Evolutionary conservation across 2,888 invertebrate genomes (phyloP).

Genomic region (Leptopilina myrica): DNA sequence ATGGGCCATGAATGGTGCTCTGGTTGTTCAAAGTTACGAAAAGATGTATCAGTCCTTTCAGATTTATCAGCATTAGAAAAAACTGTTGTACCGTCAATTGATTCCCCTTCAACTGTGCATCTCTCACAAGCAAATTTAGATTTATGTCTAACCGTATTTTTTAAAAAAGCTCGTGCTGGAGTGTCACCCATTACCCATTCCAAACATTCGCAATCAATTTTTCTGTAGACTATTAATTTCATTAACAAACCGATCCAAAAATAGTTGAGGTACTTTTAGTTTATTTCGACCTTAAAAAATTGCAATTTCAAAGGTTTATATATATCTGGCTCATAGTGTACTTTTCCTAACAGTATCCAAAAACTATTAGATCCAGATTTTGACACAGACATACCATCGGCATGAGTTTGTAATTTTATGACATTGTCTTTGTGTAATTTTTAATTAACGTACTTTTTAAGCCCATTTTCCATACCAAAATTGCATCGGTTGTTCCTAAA

Average conservation of each 20-base stretch:
- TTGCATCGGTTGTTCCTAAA: constrained; percentile 23
- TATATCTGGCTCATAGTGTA: too few species aligned
- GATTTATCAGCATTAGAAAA: constrained; percentile 38
- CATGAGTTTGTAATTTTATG: constrained; percentile 47
- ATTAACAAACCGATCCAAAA: too few species aligned
- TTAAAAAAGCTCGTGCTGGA: constrained; percentile 50
- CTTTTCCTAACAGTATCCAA: neutral
- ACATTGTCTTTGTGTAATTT: constrained; percentile 44
- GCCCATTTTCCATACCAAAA: constrained; percentile 44
- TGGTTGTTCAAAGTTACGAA: constrained; percentile 42
- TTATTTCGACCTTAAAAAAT: too few species aligned
- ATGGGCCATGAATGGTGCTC: constrained; percentile 45
- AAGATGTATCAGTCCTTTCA: constrained; percentile 41
- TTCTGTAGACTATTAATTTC: too few species aligned
- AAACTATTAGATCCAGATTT: constrained; percentile 47
- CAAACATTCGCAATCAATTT: too few species aligned
- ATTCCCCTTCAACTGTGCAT: constrained; percentile 43
- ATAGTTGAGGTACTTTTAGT: too few species aligned
- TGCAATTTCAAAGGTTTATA: neutral
- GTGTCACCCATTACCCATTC: constrained; percentile 52
- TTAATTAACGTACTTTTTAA: constrained; percentile 38
- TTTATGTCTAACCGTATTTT: constrained; percentile 47
- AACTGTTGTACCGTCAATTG: constrained; percentile 40
- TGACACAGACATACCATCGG: constrained; percentile 49
- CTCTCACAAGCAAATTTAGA: constrained; percentile 48